Evolutionary conservation across 30 jellyfish, hydroid and myxozoan species (phyloP).

Genomic region (Clytia hemisphaerica): DNA sequence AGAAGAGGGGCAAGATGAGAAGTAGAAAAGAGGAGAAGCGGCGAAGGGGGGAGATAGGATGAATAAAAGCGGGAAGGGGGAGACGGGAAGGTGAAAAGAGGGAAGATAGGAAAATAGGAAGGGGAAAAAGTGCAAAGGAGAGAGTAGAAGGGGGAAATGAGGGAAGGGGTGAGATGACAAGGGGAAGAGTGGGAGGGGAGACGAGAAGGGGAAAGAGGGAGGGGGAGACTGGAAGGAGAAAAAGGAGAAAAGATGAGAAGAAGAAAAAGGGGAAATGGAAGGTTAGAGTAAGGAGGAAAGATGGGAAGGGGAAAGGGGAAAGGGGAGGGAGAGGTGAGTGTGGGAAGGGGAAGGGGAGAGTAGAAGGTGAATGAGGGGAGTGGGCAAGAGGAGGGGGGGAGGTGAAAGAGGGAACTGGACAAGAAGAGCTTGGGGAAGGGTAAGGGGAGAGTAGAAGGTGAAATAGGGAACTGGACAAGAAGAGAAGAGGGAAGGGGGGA

Average conservation of each 20-base stretch:
- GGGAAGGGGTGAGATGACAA: not conserved
- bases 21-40: not conserved
- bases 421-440: not conserved
- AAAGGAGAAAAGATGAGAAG: not conserved
- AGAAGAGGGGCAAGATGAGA: not conserved
- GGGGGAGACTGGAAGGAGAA: not conserved
- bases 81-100: not conserved
- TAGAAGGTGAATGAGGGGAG: not conserved
- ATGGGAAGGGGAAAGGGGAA: not conserved
- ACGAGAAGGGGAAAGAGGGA: not conserved
- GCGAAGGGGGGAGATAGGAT: not conserved
- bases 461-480: not conserved
- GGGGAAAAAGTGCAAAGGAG: not conserved
- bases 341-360: not conserved
- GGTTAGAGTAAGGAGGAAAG: not conserved
- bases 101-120: not conserved
- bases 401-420: not conserved
- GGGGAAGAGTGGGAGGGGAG: not conserved
- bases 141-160: not conserved
- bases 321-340: not conserved
- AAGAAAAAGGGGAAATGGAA: not conserved
- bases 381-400: not conserved
- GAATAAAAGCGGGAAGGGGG: not conserved
- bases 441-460: not conserved
- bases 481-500: not conserved